phyloP scores from a whole-genome alignment of 2,113 vertebrate genomes.

The Lepus timidus region DNA sequence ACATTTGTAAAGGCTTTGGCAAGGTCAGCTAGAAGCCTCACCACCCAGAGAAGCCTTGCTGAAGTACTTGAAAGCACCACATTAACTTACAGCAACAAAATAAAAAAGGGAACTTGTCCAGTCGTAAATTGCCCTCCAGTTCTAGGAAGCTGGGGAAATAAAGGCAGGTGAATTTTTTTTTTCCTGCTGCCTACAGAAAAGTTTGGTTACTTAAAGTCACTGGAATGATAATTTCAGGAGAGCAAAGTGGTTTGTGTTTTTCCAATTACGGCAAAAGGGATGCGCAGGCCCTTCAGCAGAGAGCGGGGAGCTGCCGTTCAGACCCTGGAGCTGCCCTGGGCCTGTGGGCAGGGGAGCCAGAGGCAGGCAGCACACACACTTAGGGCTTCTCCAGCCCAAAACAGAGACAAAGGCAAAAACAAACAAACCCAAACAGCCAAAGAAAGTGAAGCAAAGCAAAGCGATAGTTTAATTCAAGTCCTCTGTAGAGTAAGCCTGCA shows the following conservation, averaged over 20 bases:
- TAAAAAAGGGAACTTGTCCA: not conserved
- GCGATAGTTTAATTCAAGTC: not conserved
- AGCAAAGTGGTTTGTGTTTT: conserved; percentile 21
- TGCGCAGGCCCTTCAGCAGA: not conserved
- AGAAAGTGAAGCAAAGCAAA: not conserved
- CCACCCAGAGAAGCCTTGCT: not conserved
- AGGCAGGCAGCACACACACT: not conserved
- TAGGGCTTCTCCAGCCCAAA: not conserved
- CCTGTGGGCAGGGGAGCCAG: not conserved
- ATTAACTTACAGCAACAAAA: not conserved
- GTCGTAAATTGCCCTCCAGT: not conserved
- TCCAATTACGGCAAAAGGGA: not conserved
- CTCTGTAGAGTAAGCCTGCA: not conserved
- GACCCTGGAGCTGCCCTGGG: not conserved
- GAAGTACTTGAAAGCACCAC: not conserved
- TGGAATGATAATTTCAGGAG: not conserved
- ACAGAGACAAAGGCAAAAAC: too few relatives aligned
- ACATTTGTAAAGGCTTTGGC: not conserved
- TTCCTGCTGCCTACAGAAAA: not conserved
- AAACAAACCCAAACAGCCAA: too few relatives aligned
- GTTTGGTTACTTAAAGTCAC: not conserved
- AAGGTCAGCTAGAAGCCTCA: not conserved
- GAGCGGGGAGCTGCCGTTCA: not conserved
- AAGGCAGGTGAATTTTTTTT: not conserved
- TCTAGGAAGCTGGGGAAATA: not conserved